A percentile compares a stretch with the other conserved stretches of the same genome.
phyloP scores from a whole-genome alignment of 2,888 invertebrate species.

The Tortrix viridana region DNA sequence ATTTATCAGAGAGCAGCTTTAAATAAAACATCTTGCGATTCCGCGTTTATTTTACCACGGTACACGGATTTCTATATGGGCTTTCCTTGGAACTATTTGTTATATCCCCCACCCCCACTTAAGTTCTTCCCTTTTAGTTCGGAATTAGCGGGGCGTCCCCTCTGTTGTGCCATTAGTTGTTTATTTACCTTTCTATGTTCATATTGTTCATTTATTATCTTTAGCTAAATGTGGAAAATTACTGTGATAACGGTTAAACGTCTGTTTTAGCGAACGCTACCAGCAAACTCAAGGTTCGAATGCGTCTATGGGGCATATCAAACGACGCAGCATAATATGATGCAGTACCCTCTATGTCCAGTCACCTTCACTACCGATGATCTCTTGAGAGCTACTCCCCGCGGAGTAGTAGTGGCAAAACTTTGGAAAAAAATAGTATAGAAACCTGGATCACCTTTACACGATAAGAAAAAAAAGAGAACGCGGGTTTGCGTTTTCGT shows the following conservation, averaged over 20 bases:
- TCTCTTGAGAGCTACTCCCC: no score
- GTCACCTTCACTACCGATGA: no score
- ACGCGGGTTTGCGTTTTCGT: no score
- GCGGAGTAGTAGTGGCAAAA: no score
- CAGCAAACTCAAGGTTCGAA: no score
- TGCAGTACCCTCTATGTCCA: no score
- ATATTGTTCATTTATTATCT: conserved; percentile 46
- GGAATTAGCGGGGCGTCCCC: conserved; percentile 54
- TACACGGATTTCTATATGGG: conserved; percentile 56
- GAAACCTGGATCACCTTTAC: no score
- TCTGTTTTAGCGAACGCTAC: neutral
- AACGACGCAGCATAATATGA: no score
- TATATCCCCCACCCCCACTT: conserved; percentile 51
- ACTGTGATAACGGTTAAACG: neutral
- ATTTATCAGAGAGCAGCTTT: conserved; percentile 59
- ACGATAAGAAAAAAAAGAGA: no score
- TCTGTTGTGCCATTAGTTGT: conserved; percentile 46
- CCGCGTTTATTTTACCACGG: conserved; percentile 42
- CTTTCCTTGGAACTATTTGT: conserved; percentile 63
- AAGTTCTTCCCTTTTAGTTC: conserved; percentile 50
- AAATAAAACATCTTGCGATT: conserved; percentile 54
- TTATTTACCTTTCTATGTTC: conserved; percentile 44
- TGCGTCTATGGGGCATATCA: no score
- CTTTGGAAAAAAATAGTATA: no score
- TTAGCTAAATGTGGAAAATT: conserved; percentile 38